Evolutionary conservation across 2,113 vertebrate genomes (phyloP).

Genomic region (Limanda limanda): DNA sequence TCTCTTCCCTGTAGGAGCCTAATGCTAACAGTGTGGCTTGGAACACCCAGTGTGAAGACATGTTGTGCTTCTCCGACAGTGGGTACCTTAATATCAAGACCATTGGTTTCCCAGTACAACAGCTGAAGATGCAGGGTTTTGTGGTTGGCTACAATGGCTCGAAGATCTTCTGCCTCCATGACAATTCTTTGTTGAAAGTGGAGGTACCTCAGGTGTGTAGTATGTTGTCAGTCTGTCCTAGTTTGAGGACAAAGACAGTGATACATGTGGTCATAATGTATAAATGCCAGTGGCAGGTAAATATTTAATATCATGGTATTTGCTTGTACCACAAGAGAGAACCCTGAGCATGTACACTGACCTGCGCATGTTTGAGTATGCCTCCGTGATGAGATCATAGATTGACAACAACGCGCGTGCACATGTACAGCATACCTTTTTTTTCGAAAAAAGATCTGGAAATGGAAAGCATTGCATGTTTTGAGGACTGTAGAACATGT

Average conservation of each 20-base stretch:
- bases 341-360: slow-evolving; percentile 96
- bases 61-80: slow-evolving; percentile 98
- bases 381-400: slow-evolving; percentile 83
- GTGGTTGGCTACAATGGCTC: slow-evolving; percentile 98
- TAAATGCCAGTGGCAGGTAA: neutral
- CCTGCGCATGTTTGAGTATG: slow-evolving; percentile 95
- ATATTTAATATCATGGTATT: no score
- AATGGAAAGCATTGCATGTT: slow-evolving; percentile 32
- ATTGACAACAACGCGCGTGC: neutral
- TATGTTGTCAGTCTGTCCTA: neutral
- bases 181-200: slow-evolving; percentile 95
- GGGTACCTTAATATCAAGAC: slow-evolving; percentile 98
- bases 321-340: slow-evolving; percentile 29
- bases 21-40: slow-evolving; percentile 98
- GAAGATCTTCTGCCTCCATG: slow-evolving; percentile 98
- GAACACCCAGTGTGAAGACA: slow-evolving; percentile 98
- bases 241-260: neutral
- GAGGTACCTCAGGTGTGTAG: slow-evolving; percentile 93
- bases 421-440: slow-evolving; percentile 5
- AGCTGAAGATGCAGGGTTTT: slow-evolving; percentile 97
- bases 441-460: slow-evolving; percentile 15
- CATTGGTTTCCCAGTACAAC: slow-evolving; percentile 96
- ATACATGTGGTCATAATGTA: neutral
- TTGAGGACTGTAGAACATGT: slow-evolving; percentile 47
- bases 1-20: slow-evolving; percentile 85